Percentiles rank a stretch among this genome's conserved stretches.
phyloP scores from a whole-genome alignment of 2,888 invertebrate genomes.

The Pachymerium ferrugineum region DNA sequence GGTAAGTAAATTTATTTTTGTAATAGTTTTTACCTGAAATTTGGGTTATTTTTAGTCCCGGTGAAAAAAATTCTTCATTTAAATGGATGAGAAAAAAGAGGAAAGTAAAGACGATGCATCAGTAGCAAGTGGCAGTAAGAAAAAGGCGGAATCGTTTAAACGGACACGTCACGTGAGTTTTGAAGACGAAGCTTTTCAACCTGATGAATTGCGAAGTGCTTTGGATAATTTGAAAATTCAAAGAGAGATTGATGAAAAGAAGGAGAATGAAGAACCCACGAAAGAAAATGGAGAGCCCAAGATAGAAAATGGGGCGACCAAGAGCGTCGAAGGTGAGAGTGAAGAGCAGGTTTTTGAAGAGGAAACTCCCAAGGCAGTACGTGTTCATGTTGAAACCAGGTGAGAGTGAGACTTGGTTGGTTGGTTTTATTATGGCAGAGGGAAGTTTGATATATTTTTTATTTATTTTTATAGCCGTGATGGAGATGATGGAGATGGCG shows the following conservation, averaged over 20 bases:
- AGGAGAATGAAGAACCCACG: not conserved
- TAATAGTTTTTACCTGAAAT: no score
- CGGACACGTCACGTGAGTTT: not conserved
- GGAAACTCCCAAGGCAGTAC: not conserved
- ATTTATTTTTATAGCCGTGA: not conserved
- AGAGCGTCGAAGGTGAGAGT: not conserved
- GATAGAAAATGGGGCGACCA: not conserved
- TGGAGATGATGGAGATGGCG: no score
- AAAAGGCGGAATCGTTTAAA: not conserved
- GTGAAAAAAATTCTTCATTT: not conserved
- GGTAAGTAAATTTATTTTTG: no score
- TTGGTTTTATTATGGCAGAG: not conserved
- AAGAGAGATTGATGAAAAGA: not conserved
- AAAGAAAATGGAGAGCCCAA: not conserved
- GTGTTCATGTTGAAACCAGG: not conserved
- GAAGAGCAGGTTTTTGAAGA: not conserved
- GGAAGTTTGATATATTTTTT: not conserved
- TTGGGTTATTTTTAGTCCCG: not conserved
- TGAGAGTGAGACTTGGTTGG: not conserved
- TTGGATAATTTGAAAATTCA: not conserved
- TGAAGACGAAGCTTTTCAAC: not conserved
- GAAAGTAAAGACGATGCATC: not conserved
- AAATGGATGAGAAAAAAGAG: not conserved
- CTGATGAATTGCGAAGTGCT: not conserved
- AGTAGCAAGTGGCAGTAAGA: no score